Base-by-base conservation (phyloP, 2,113 vertebrate species). In the Falco punctatus region DNA sequence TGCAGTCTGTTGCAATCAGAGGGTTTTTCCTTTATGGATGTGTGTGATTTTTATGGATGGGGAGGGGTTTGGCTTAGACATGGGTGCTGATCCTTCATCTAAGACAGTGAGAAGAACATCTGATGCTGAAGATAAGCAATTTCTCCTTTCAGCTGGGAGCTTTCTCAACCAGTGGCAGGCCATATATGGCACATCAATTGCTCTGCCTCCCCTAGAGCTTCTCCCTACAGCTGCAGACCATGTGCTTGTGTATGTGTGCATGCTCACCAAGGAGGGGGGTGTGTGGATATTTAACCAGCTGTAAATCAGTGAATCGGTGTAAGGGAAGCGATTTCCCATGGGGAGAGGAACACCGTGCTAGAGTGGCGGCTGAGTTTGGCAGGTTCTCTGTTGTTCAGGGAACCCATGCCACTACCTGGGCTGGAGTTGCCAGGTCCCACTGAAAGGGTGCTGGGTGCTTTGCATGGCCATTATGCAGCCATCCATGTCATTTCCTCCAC, bases 171-270 rank as follows among this genome's bases (percentile, higher is more conserved):
- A 86, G 91, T 95, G 94, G 86, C 74, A 49, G 58, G 46, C 74
- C 58, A 6, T 87, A 32, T 71, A 65, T 70, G 78, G 81, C 89
- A 85, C 84, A 72, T 94, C 89, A 91, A 73, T 79, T 75, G 83
- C 75, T 87, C 44, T 94, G 54, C 66, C 32, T 92, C 91, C 92
- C 91, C 65, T 58, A 78, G 61, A 91, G 54, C 72, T 92, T 89
- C 48, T 88, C 66, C 59, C 28, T 7, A 30, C 95, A 97, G 94
- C 97, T 97, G 96, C 91, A 91, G 58, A 38, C 89, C 86, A 80
- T 77, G 92, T 93, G 94, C 84, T 40, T 67, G 61, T 51, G 32
- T 62, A 20, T 86, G 59, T 67, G 54, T 59, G 48, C 2, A 2
- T 17, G 28, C 52, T 94, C 52, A 82, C 66, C 30, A 13, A 69